Conservation (phyloP, 30 jellyfish, hydroid and myxozoan genomes). For the Euphysa ruthae region DNA sequence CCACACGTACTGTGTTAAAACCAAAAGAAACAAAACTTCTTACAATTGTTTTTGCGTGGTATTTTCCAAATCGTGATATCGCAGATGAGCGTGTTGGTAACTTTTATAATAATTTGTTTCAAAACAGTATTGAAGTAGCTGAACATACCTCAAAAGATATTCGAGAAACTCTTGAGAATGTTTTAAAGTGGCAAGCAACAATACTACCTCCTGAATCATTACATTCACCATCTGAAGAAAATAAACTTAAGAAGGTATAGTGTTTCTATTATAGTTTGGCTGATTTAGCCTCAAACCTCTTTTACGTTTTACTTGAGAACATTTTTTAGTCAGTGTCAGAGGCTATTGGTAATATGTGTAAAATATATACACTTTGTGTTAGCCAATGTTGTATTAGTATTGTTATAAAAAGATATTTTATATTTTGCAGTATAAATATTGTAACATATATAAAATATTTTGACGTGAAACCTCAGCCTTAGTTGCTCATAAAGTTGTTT, state of each 20-base stretch:
- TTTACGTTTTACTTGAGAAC: too few relatives aligned
- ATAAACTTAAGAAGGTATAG: not conserved
- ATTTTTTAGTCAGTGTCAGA: too few relatives aligned
- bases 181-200: constrained; percentile 52
- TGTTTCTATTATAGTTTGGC: too few relatives aligned
- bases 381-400: too few relatives aligned
- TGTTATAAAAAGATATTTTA: too few relatives aligned
- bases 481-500: too few relatives aligned
- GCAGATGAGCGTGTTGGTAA: constrained; percentile 98
- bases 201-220: constrained; percentile 50
- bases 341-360: too few relatives aligned
- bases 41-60: constrained; percentile 76
- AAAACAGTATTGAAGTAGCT: constrained; percentile 59
- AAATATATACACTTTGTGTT: too few relatives aligned
- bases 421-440: too few relatives aligned
- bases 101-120: constrained; percentile 59
- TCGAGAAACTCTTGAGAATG: constrained; percentile 34
- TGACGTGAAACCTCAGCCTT: too few relatives aligned
- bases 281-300: too few relatives aligned
- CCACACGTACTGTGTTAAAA: constrained; percentile 54
- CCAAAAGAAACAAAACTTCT: constrained; percentile 67
- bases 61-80: constrained; percentile 76
- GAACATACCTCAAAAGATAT: constrained; percentile 47
- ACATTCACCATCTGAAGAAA: not conserved
- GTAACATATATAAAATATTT: too few relatives aligned